Conservation (phyloP, 2,113 vertebrate genomes). For the Ciconia maguari region DNA sequence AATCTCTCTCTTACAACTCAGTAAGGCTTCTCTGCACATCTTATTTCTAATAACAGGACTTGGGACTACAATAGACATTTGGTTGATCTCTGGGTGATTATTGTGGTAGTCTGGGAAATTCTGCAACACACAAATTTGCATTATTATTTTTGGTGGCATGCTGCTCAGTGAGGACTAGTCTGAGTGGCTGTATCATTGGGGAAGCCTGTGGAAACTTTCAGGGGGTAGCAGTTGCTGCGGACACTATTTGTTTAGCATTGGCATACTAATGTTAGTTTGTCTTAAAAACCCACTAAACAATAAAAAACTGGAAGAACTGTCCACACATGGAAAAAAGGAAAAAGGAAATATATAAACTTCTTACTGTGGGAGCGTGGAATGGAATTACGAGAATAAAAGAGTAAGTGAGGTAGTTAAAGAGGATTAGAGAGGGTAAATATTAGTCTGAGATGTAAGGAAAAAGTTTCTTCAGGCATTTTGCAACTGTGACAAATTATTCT, state of each 20-base stretch:
- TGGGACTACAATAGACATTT: neutral
- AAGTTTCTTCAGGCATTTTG: neutral
- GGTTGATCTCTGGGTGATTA: neutral
- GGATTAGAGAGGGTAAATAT: neutral
- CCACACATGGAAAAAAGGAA: neutral
- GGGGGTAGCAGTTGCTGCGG: neutral
- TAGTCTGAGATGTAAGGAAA: neutral
- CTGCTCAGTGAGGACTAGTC: neutral
- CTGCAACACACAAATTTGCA: neutral
- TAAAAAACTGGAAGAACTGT: neutral
- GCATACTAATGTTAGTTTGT: neutral
- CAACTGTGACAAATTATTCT: slow-evolving; percentile 30
- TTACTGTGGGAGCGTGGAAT: neutral
- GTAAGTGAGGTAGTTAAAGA: neutral
- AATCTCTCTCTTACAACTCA: neutral
- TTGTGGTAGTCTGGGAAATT: neutral
- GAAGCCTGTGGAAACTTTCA: neutral
- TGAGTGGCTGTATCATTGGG: neutral
- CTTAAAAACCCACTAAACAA: neutral
- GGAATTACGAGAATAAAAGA: neutral
- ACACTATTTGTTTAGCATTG: neutral
- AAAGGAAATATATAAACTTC: neutral
- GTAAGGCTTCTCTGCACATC: neutral
- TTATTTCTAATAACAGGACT: neutral
- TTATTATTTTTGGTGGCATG: neutral